These are phyloP conservation scores for Oreonectes daqikongensis DNA, from an alignment of 2,797 vertebrate species.

Conservation along the genomic window DNA sequence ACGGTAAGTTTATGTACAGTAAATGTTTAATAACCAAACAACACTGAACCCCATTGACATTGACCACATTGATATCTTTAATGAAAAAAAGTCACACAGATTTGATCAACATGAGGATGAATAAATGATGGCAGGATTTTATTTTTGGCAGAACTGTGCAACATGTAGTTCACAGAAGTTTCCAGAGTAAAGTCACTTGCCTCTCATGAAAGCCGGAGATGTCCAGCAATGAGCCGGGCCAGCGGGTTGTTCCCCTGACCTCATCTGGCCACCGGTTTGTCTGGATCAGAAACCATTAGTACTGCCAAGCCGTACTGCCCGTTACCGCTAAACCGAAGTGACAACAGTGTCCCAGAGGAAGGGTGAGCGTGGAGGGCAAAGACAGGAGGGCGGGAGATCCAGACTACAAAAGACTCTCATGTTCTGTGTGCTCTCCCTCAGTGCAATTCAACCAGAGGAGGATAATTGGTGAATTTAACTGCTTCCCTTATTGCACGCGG, in stretches of 20 bases:
- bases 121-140: no score
- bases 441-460: slow-evolving; percentile 26
- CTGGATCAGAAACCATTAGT: slow-evolving; percentile 76
- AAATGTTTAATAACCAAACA: slow-evolving; percentile 1
- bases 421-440: slow-evolving; percentile 20
- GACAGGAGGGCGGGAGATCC: slow-evolving; percentile 33
- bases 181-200: neutral
- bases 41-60: no score
- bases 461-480: slow-evolving; percentile 56
- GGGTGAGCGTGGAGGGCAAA: slow-evolving; percentile 76
- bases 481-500: slow-evolving; percentile 31
- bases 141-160: neutral
- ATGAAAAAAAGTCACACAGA: no score
- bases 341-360: slow-evolving; percentile 75
- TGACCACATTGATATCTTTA: no score
- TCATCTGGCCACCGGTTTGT: slow-evolving; percentile 73
- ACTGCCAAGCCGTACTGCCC: slow-evolving; percentile 64
- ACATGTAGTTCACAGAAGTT: neutral
- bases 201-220: neutral
- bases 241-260: slow-evolving; percentile 48
- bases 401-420: slow-evolving; percentile 43
- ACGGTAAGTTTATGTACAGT: slow-evolving; percentile 28
- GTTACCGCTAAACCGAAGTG: slow-evolving; percentile 75
- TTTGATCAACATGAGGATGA: no score
- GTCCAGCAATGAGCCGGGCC: neutral